Evolutionary conservation across 2,888 invertebrate species (phyloP).

Genomic region (Eurois occulta): DNA sequence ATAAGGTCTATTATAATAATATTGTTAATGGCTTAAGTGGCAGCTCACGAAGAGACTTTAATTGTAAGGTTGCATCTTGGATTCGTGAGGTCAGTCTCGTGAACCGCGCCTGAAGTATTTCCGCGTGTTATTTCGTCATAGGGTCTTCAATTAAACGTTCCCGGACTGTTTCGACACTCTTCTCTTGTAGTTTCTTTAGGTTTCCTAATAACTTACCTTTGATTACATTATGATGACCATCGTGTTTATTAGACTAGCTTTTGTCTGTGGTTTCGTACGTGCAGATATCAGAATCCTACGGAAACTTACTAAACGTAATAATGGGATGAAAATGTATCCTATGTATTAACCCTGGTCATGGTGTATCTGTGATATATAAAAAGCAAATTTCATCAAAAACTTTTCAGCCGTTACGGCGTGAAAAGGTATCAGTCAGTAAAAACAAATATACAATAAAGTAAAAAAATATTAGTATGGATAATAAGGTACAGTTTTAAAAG

Average conservation of each 20-base stretch:
- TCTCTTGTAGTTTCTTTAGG: slow-evolving; percentile 7
- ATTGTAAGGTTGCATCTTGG: slow-evolving; percentile 77
- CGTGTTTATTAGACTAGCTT: background rate
- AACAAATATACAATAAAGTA: background rate
- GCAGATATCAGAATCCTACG: background rate
- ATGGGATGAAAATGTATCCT: too few species aligned
- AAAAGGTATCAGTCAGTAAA: background rate
- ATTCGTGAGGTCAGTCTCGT: slow-evolving; percentile 81
- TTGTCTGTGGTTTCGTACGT: background rate
- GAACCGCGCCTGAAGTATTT: slow-evolving; percentile 74
- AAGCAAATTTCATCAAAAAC: background rate
- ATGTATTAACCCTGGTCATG: background rate
- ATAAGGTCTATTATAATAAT: slow-evolving; percentile 66
- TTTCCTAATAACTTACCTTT: slow-evolving; percentile 15
- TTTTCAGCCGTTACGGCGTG: background rate
- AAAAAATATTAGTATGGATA: background rate
- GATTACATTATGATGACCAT: background rate
- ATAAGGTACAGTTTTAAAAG: background rate
- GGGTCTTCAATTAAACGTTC: slow-evolving; percentile 62
- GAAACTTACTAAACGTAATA: too few species aligned
- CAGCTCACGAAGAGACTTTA: slow-evolving; percentile 78
- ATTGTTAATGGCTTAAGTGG: slow-evolving; percentile 73
- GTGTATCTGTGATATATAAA: background rate
- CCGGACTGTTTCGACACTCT: slow-evolving; percentile 57
- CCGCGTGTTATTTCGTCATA: slow-evolving; percentile 74